phyloP scores from a whole-genome alignment of 2,888 invertebrate genomes.

The Melanchra persicariae region DNA sequence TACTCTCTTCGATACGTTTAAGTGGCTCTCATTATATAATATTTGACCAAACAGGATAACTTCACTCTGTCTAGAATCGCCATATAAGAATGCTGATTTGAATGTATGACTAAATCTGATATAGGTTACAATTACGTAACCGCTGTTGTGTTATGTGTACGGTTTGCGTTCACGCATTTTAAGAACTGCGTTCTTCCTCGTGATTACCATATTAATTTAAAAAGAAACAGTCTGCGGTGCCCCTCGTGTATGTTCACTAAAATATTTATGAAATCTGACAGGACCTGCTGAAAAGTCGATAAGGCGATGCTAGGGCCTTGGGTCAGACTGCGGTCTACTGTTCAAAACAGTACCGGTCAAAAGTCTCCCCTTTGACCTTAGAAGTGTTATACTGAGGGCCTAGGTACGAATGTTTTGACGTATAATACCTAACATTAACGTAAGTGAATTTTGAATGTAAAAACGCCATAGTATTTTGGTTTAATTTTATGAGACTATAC shows the following conservation, averaged over 20 bases:
- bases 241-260: not conserved
- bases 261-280: not conserved
- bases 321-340: not conserved
- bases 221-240: not conserved
- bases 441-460: too few relatives aligned
- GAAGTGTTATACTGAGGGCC: too few relatives aligned
- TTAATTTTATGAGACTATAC: too few relatives aligned
- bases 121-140: conserved; percentile 34
- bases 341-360: too few relatives aligned
- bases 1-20: conserved; percentile 56
- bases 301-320: not conserved
- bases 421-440: too few relatives aligned
- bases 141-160: not conserved
- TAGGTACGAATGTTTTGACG: too few relatives aligned
- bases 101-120: conserved; percentile 26
- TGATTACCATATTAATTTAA: not conserved
- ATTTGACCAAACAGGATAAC: conserved; percentile 44
- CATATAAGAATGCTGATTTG: conserved; percentile 20
- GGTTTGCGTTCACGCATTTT: conserved; percentile 7
- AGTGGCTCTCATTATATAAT: conserved; percentile 49
- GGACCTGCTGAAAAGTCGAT: not conserved
- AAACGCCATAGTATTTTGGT: too few relatives aligned
- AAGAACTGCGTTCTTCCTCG: not conserved
- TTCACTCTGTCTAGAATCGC: conserved; percentile 2
- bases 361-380: too few relatives aligned